phyloP scores from a whole-genome alignment of 2,888 invertebrate genomes.

The Pegoplata infirma region DNA sequence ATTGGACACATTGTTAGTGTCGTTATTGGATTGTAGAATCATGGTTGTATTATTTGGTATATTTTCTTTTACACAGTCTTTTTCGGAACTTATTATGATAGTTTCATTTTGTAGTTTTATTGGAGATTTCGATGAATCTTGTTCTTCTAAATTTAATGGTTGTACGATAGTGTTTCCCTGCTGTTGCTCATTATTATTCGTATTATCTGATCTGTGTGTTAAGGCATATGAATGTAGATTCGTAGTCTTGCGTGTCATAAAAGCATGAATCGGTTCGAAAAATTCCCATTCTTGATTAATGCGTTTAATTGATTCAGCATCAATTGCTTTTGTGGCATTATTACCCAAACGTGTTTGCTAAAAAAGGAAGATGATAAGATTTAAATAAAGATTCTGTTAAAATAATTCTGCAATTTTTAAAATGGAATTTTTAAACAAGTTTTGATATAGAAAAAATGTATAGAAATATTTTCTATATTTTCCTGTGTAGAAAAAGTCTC shows the following conservation, averaged over 20 bases:
- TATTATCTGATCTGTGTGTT: constrained; percentile 53
- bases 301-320: constrained; percentile 65
- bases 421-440: no score
- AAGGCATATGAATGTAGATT: constrained; percentile 75
- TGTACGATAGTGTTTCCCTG: constrained; percentile 1
- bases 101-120: constrained; percentile 36
- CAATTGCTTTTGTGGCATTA: constrained; percentile 58
- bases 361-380: constrained; percentile 5
- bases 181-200: constrained; percentile 43
- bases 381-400: no score
- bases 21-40: constrained; percentile 13
- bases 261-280: constrained; percentile 73
- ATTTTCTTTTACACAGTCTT: constrained; percentile 57
- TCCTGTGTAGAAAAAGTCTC: no score
- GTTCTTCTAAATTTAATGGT: constrained; percentile 43
- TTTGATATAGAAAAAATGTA: no score
- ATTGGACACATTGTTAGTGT: constrained; percentile 43
- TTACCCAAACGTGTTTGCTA: constrained; percentile 66
- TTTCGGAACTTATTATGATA: constrained; percentile 30
- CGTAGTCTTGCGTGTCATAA: constrained; percentile 74
- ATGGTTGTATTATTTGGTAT: constrained; percentile 59
- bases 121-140: constrained; percentile 29
- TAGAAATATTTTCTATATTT: no score
- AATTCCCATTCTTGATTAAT: constrained; percentile 75
- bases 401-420: no score